Conservation (phyloP, 2,888 invertebrate genomes). For the Tenthredo notha region DNA sequence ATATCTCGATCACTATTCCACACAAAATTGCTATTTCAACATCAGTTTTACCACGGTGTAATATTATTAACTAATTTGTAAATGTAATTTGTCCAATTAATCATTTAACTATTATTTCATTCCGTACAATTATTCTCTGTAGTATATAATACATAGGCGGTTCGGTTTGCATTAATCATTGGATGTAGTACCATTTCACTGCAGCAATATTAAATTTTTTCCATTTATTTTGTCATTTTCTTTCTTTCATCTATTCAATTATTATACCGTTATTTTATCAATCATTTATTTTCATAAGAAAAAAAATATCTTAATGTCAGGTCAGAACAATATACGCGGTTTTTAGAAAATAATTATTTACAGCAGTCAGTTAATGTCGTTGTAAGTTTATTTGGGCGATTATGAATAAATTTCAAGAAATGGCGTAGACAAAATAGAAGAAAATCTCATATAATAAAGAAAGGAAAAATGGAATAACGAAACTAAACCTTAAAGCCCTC, state of each 20-base stretch:
- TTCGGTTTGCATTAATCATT: neutral
- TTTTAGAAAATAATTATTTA: too few species aligned
- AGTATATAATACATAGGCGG: neutral
- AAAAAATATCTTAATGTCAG: too few species aligned
- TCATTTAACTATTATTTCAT: neutral
- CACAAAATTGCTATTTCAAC: neutral
- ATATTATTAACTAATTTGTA: neutral
- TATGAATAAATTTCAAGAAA: neutral
- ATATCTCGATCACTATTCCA: neutral
- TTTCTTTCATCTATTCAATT: neutral
- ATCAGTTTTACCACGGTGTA: neutral
- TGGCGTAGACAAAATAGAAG: neutral
- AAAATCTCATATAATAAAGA: neutral
- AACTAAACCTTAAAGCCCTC: neutral
- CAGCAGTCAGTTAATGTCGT: neutral
- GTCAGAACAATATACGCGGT: too few species aligned
- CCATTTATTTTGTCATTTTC: too few species aligned
- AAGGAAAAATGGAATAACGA: neutral
- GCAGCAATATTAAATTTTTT: neutral
- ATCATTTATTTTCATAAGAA: too few species aligned
- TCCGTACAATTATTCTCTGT: neutral
- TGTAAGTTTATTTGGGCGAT: neutral
- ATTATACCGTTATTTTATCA: neutral
- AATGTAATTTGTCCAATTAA: neutral
- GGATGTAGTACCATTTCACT: neutral